Evolutionary conservation across 1,140 invertebrate species (phyloP), one percentile per base, ranked within the genome.

Genomic region (Brachionus sp.): DNA sequence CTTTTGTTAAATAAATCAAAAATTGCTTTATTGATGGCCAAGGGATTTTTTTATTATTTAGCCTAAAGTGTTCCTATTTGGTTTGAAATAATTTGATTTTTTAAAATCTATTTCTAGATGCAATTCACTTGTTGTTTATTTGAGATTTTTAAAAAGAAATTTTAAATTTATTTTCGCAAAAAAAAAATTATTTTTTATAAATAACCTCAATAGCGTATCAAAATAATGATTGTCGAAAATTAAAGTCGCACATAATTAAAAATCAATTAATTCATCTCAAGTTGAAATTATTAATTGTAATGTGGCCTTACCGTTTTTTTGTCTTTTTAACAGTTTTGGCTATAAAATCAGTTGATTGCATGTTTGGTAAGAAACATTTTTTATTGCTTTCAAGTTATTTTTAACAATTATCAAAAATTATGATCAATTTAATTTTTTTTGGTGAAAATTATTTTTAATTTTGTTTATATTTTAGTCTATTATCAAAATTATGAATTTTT

Each of bases 401-500:
- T 29, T 29, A 29, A 29, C 3, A 29, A 29, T 29, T 29, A 29
- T 29, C 29, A 53, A 53, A 5, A 53, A 53, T 10, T 42, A 42
- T 16, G 16, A 16, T 53, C 5, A 16, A 13, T 0, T 46, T 9
- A 5, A 12, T 53, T 53, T 53, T 16, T 53, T 53, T 16, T 16
- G n/a, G 6, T 5, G 5, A 53, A 19, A 57, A 10, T 25, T 23
- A 19, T n/a, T 4, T 9, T 5, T n/a, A n/a, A n/a, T 23, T 44
- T 44, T 70, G 5, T 10, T 37, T 23, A 19, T n/a, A 19, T 37
- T 16, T 19, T 39, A 80, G 77, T 80, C 1, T 80, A 80, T 66
- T 80, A 80, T 62, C 77, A 80, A 80, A 80, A 80, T 66, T 80
- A 80, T 44, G 77, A 80, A 62, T 57, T 39, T 37, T 66, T 80